phyloP scores from a whole-genome alignment of 1,140 invertebrate genomes.

The Contarinia nasturtii region DNA sequence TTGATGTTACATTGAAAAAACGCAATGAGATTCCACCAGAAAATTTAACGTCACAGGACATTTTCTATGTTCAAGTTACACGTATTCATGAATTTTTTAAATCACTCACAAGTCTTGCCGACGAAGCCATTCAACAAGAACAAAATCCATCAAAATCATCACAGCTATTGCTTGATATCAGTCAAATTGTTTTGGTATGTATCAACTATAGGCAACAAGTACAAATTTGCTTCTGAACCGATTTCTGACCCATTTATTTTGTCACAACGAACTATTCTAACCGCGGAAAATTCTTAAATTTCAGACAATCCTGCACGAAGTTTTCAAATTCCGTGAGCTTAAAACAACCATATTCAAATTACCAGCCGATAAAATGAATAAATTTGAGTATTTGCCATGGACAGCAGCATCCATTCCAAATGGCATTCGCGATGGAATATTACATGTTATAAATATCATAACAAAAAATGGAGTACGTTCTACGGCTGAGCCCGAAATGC shows the following conservation, averaged over 20 bases:
- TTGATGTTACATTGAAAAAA: slow-evolving; percentile 33
- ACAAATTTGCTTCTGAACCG: neutral
- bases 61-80: slow-evolving; percentile 51
- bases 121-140: slow-evolving; percentile 31
- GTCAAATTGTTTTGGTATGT: slow-evolving; percentile 31
- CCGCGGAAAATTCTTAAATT: no score
- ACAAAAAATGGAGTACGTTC: slow-evolving; percentile 34
- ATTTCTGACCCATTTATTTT: no score
- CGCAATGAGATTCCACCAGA: slow-evolving; percentile 26
- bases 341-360: slow-evolving; percentile 28
- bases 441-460: slow-evolving; percentile 24
- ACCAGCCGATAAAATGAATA: slow-evolving; percentile 7
- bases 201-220: neutral
- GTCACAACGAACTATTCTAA: no score
- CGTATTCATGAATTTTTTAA: slow-evolving; percentile 33
- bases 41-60: slow-evolving; percentile 41
- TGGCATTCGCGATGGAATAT: slow-evolving; percentile 29
- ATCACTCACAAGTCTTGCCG: slow-evolving; percentile 29
- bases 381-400: slow-evolving; percentile 41
- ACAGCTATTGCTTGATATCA: slow-evolving; percentile 31
- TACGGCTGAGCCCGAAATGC: slow-evolving; percentile 27
- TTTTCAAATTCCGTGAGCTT: slow-evolving; percentile 35
- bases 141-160: slow-evolving; percentile 30
- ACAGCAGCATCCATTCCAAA: slow-evolving; percentile 34
- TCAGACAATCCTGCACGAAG: slow-evolving; percentile 32